Evolutionary conservation across 2,888 invertebrate species (phyloP), one percentile per base, ranked within the genome.

Genomic region (Lasius fuliginosus): DNA sequence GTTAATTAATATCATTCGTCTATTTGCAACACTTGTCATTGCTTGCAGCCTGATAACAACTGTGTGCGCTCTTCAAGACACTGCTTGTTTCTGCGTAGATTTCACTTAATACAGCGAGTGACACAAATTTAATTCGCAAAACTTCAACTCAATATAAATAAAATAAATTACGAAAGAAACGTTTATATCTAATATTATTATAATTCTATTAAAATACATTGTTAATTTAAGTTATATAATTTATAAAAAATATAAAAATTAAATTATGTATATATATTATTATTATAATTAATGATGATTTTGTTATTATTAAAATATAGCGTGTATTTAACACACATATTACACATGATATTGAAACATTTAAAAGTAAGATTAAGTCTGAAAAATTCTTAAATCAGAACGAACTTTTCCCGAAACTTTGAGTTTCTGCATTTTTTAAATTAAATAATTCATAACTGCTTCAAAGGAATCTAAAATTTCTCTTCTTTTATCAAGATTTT

Each of bases 1-100:
- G 30, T 68, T 42, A 77, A 77, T 69, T 77, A 77, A 56, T 56
- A 30, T 40, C 18, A 27, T 68, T 69, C 12, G 42, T n/a, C 4
- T 15, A 71, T 40, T 77, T 58, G n/a, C 27, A 36, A 36, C n/a
- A 23, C 36, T 49, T 27, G 18, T 53, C 23, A 36, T 53, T 15
- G 30, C 23, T 40, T 36, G 18, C 9, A 76, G 11, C 4, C 4
- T 53, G 11, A 4, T 53, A 68, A 65, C 18, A 56, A 56, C 27
- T 36, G 6, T 23, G 1, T 67, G 8, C 6, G 0, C 27, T 67
- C 33, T 76, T 65, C 11, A 76, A 76, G 49, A 49, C 33, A 67
- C 0, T 18, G 8, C 3, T n/a, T 27, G 2, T 36, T 65, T 53
- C 12, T 36, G 6, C 23, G 11, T 9, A 75, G 18, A 8, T 53